Conservation (phyloP, 2,113 vertebrate species). For the Aleadryas rufinucha region DNA sequence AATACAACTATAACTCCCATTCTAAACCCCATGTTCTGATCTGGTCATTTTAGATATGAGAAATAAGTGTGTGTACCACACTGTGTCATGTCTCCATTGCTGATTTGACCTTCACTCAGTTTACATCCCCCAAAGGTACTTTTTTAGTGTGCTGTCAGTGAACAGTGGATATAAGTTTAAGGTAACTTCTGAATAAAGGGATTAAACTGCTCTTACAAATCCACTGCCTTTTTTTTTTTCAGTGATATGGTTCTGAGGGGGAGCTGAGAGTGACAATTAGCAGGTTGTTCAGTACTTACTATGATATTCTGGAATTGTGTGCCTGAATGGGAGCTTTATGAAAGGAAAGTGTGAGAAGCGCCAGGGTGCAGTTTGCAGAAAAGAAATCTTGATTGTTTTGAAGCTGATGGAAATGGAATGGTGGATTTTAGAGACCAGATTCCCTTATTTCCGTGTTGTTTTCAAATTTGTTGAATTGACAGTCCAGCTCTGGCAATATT, state of each 20-base stretch:
- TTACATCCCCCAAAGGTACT: neutral
- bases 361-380: neutral
- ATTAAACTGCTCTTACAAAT: neutral
- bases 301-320: neutral
- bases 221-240: neutral
- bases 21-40: neutral
- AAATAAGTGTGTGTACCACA: neutral
- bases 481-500: neutral
- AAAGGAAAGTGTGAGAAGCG: neutral
- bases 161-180: neutral
- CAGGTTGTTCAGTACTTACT: neutral
- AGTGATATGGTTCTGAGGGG: neutral
- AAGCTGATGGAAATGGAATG: neutral
- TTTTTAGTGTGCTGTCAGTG: neutral
- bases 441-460: neutral
- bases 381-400: neutral
- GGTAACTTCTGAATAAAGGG: neutral
- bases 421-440: neutral
- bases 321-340: neutral
- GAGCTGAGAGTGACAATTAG: neutral
- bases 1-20: neutral
- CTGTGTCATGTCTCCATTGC: accelerated
- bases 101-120: neutral
- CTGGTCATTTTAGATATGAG: neutral
- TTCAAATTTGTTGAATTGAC: neutral